Percentiles rank a stretch among this genome's conserved stretches.
Conservation (phyloP, 1,140 invertebrate species). For the Penaeus indicus region DNA sequence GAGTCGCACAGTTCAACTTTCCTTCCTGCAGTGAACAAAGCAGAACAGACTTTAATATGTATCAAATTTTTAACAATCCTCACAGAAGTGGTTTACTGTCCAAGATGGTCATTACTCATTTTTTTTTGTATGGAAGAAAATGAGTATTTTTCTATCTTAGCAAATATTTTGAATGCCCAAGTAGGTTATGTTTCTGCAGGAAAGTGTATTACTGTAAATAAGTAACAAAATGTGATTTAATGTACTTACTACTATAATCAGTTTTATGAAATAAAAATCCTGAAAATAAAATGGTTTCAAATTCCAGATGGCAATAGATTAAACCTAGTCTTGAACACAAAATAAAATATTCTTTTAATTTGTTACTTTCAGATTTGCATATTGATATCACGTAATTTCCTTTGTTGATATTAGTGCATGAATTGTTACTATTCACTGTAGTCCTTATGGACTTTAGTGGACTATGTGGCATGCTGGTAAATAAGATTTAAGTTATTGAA, state of each 20-base stretch:
- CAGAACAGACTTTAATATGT: too few relatives aligned
- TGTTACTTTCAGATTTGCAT: background rate
- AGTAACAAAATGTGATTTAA: slow-evolving; percentile 51
- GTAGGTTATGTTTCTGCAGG: slow-evolving; percentile 42
- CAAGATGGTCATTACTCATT: background rate
- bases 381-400: background rate
- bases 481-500: too few relatives aligned
- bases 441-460: too few relatives aligned
- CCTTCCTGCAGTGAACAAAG: background rate
- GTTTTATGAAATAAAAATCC: slow-evolving; percentile 46
- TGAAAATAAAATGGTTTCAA: slow-evolving; percentile 3
- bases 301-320: background rate
- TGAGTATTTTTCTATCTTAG: too few relatives aligned
- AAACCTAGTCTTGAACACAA: background rate
- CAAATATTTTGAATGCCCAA: slow-evolving; percentile 16
- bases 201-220: slow-evolving; percentile 47
- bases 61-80: too few relatives aligned
- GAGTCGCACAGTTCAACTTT: background rate
- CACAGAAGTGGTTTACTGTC: too few relatives aligned
- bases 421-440: too few relatives aligned
- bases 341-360: background rate
- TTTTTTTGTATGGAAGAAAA: slow-evolving; percentile 16
- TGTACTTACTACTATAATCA: slow-evolving; percentile 50
- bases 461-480: too few relatives aligned
- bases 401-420: background rate